Conservation (phyloP, 2,797 vertebrate genomes). For the Halcyon chelicuti region DNA sequence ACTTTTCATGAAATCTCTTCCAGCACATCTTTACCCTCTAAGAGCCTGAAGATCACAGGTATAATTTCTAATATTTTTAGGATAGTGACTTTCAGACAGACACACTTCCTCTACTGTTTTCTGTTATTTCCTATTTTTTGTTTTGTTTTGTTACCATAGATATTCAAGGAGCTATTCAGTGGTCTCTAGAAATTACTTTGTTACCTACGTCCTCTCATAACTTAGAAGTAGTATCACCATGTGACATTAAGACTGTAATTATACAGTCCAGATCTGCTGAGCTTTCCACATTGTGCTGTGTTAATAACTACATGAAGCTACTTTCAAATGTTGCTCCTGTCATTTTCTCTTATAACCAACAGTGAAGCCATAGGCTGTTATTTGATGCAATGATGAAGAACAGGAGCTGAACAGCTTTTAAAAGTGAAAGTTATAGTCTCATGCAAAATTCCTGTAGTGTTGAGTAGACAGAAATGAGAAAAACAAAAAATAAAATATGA, state of each 20-base stretch:
- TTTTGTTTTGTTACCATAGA: background rate
- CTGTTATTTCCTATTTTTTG: background rate
- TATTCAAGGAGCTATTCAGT: too few relatives aligned
- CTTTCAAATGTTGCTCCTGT: background rate
- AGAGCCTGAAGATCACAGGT: background rate
- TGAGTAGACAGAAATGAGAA: background rate
- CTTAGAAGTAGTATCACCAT: too few relatives aligned
- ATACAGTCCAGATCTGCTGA: too few relatives aligned
- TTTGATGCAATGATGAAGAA: background rate
- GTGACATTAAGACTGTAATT: too few relatives aligned
- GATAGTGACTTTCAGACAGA: background rate
- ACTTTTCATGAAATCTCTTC: background rate
- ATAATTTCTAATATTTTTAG: background rate
- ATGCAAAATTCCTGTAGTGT: background rate
- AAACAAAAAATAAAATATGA: background rate
- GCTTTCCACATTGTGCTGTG: too few relatives aligned
- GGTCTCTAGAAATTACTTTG: too few relatives aligned
- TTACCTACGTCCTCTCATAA: too few relatives aligned
- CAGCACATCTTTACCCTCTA: background rate
- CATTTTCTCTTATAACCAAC: background rate
- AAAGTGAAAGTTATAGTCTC: background rate
- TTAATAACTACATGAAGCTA: background rate
- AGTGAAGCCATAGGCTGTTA: background rate
- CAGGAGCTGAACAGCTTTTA: background rate
- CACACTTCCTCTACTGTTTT: background rate